Percentiles rank a stretch among this genome's conserved stretches.
These are phyloP conservation scores for Zoroaster sp. DNA, from an alignment of 53 echinoderm and acorn worm species.

Conservation along the genomic window DNA sequence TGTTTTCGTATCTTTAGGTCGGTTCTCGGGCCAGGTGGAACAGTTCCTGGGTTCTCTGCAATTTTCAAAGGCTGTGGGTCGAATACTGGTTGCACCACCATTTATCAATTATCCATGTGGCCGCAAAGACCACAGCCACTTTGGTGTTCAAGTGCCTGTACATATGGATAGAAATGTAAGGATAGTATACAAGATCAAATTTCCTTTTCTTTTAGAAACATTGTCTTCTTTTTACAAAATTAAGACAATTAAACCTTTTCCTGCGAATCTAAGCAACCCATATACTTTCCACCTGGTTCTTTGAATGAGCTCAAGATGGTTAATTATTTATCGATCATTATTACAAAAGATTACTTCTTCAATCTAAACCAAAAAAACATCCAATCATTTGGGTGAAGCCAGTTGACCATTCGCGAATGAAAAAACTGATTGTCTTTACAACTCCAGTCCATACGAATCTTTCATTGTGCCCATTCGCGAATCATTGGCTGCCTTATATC, in stretches of 20 bases:
- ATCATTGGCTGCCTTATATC: not conserved
- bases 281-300: slow-evolving; percentile 34
- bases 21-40: slow-evolving; percentile 89
- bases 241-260: not conserved
- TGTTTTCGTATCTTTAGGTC: slow-evolving; percentile 65
- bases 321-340: no score
- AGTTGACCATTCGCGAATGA: no score
- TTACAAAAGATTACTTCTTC: no score
- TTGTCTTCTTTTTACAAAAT: no score
- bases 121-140: slow-evolving; percentile 72
- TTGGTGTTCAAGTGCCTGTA: slow-evolving; percentile 51
- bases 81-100: slow-evolving; percentile 84
- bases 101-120: slow-evolving; percentile 98
- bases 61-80: slow-evolving; percentile 82
- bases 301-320: no score
- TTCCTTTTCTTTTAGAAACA: no score
- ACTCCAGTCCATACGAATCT: no score
- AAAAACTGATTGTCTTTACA: no score
- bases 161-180: slow-evolving; percentile 92
- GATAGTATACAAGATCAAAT: no score
- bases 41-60: slow-evolving; percentile 79
- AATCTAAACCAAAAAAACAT: no score
- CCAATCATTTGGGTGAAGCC: not conserved
- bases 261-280: slow-evolving; percentile 16
- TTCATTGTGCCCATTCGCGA: not conserved